phyloP scores from a whole-genome alignment of 2,888 invertebrate species.

The Pollenia angustigena region DNA sequence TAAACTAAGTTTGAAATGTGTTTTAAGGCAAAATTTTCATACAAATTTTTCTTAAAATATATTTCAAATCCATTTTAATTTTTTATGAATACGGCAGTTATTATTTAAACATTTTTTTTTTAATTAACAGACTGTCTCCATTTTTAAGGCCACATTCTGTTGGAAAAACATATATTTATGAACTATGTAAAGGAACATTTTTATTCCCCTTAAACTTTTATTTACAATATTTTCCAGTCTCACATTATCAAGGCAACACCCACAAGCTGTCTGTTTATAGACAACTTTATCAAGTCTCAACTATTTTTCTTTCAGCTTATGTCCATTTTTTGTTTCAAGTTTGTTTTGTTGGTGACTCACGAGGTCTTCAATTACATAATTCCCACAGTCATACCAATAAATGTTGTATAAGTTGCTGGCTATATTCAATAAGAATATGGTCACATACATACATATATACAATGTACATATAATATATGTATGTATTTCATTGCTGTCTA shows the following conservation, averaged over 20 bases:
- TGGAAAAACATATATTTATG: too few relatives aligned
- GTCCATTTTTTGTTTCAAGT: not conserved
- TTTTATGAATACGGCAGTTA: too few relatives aligned
- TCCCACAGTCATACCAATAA: not conserved
- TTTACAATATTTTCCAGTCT: slow-evolving; percentile 23
- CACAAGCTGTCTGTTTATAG: slow-evolving; percentile 31
- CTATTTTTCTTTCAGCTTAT: not conserved
- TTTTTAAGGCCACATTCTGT: too few relatives aligned
- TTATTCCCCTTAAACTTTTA: not conserved
- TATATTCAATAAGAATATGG: not conserved
- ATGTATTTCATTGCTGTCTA: not conserved
- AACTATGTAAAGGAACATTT: too few relatives aligned
- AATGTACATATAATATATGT: too few relatives aligned
- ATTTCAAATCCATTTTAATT: too few relatives aligned
- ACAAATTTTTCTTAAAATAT: too few relatives aligned
- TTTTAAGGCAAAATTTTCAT: too few relatives aligned
- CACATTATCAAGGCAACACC: slow-evolving; percentile 36
- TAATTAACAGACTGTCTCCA: too few relatives aligned
- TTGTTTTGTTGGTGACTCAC: slow-evolving; percentile 52
- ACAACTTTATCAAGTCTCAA: not conserved
- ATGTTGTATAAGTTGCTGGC: not conserved
- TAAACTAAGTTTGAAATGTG: too few relatives aligned
- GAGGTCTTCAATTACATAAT: slow-evolving; percentile 43
- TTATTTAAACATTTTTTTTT: too few relatives aligned
- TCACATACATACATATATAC: too few relatives aligned